Conservation (phyloP, 2,113 vertebrate species). For the Platichthys stellatus region DNA sequence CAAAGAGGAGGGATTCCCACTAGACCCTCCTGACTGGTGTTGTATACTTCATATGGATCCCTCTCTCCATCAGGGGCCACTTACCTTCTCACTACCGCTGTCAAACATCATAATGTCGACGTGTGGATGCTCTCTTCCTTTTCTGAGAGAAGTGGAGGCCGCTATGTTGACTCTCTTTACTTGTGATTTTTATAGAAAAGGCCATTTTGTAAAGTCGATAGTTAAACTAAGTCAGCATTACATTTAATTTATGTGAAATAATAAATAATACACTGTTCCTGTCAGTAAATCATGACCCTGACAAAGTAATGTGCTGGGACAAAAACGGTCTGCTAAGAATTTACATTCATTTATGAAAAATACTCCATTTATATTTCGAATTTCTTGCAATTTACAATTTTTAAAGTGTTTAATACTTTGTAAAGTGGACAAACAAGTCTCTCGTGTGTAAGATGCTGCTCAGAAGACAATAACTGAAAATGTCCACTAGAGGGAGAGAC, state of each 20-base stretch:
- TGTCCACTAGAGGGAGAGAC: constrained; percentile 72
- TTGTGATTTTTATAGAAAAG: not conserved
- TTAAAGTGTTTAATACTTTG: not conserved
- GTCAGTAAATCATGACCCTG: not conserved
- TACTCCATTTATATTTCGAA: too few relatives aligned
- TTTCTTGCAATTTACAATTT: not conserved
- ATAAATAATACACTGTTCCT: not conserved
- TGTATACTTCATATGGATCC: constrained; percentile 56
- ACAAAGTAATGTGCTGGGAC: not conserved
- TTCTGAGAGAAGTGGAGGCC: not conserved
- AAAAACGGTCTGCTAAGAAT: not conserved
- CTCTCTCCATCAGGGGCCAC: constrained; percentile 62
- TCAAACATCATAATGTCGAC: constrained; percentile 68
- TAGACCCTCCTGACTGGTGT: constrained; percentile 53
- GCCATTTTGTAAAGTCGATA: not conserved
- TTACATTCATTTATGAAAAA: not conserved
- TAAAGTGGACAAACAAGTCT: not conserved
- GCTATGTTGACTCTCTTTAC: not conserved
- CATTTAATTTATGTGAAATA: not conserved
- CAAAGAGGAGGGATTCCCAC: constrained; percentile 64
- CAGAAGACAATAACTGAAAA: constrained; percentile 25
- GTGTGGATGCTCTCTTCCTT: constrained; percentile 4
- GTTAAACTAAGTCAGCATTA: not conserved
- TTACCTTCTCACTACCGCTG: constrained; percentile 58
- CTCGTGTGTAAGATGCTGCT: not conserved